Evolutionary conservation across 1,140 invertebrate species (phyloP).

Genomic region (Camponotus vicinus): DNA sequence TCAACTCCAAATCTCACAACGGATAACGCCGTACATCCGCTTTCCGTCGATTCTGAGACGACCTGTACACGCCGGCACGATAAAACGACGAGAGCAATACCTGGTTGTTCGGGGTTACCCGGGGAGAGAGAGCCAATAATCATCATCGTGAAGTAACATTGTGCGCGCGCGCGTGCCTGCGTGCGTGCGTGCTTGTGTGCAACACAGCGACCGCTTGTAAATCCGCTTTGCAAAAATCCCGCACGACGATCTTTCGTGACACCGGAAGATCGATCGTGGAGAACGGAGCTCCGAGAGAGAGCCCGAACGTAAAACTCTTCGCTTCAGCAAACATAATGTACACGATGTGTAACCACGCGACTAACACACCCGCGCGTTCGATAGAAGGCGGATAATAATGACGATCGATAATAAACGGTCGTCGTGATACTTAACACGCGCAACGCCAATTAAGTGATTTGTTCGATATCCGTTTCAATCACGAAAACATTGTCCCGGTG

Average conservation of each 20-base stretch:
- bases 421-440: conserved; percentile 27
- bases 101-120: conserved; percentile 44
- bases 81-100: conserved; percentile 46
- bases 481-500: conserved; percentile 23
- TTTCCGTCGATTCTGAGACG: not conserved
- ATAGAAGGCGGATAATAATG: conserved; percentile 33
- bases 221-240: conserved; percentile 52
- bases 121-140: conserved; percentile 52
- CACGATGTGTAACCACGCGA: conserved; percentile 28
- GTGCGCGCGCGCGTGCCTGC: conserved; percentile 48
- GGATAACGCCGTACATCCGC: not conserved
- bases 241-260: conserved; percentile 44
- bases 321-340: conserved; percentile 38
- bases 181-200: conserved; percentile 47
- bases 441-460: conserved; percentile 47
- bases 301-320: conserved; percentile 14
- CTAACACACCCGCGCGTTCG: not conserved
- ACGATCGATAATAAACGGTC: conserved; percentile 2
- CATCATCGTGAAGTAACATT: conserved; percentile 53
- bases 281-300: not conserved
- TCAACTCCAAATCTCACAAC: not conserved
- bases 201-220: conserved; percentile 65
- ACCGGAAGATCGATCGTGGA: conserved; percentile 48
- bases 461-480: conserved; percentile 21
- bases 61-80: conserved; percentile 26